Evolutionary conservation across 2,797 vertebrate species (phyloP).

Genomic region (Acrocephalus scirpaceus): DNA sequence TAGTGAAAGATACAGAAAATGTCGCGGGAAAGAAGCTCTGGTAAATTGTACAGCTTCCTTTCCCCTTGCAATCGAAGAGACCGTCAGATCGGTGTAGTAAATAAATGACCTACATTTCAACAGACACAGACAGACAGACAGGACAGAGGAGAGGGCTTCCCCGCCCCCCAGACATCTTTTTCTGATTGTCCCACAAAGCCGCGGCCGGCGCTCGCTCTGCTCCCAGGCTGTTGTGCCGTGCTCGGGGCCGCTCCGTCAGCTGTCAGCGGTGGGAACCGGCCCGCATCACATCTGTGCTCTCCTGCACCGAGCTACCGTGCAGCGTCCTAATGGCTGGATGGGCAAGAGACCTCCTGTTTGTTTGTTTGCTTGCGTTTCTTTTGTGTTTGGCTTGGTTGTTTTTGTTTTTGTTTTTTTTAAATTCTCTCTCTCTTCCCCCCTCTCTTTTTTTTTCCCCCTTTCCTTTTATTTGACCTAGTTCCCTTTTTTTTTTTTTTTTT

Average conservation of each 20-base stretch:
- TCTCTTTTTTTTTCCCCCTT: not conserved
- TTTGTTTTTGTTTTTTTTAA: not conserved
- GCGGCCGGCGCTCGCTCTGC: conserved; percentile 67
- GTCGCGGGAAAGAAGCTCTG: conserved; percentile 8
- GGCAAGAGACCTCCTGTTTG: conserved; percentile 61
- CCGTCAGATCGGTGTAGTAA: conserved; percentile 38
- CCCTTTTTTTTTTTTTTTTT: too few species aligned
- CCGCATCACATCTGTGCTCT: conserved; percentile 79
- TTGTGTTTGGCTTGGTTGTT: not conserved
- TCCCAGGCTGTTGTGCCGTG: conserved; percentile 66
- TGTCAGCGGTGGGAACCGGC: conserved; percentile 76
- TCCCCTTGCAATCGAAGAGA: conserved; percentile 46
- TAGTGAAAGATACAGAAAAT: conserved; percentile 49
- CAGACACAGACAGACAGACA: conserved; percentile 76
- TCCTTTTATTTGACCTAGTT: conserved; percentile 44
- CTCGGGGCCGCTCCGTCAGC: conserved; percentile 78
- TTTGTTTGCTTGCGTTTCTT: conserved; percentile 19
- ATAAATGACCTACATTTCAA: conserved; percentile 75
- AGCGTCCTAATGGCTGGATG: conserved; percentile 38
- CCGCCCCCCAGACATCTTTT: conserved; percentile 41
- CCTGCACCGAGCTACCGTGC: conserved; percentile 46
- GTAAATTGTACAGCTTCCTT: not conserved
- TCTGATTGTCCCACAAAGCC: conserved; percentile 78
- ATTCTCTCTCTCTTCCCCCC: not conserved
- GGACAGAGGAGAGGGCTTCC: conserved; percentile 70